phyloP scores from a whole-genome alignment of 2,113 vertebrate species.

The Calonectris borealis region DNA sequence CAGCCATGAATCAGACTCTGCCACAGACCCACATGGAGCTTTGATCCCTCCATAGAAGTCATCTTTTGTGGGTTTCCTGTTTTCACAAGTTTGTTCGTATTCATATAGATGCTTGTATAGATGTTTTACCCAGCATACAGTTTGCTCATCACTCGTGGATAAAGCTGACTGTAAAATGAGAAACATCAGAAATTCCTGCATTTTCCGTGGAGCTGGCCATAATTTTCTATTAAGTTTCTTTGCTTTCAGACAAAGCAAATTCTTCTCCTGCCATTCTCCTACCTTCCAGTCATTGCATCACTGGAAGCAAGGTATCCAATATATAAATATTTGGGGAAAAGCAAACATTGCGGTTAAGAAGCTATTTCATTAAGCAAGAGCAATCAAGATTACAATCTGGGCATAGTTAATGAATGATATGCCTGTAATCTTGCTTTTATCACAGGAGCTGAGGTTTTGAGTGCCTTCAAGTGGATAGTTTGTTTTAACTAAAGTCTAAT shows the following conservation, averaged over 20 bases:
- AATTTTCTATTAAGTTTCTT: neutral
- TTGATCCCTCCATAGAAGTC: neutral
- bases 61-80: neutral
- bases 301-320: neutral
- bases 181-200: neutral
- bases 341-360: neutral
- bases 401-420: neutral
- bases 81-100: neutral
- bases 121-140: neutral
- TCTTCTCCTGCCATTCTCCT: neutral
- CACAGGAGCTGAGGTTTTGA: neutral
- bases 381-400: neutral
- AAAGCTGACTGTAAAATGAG: neutral
- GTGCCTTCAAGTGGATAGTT: neutral
- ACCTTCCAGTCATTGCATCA: neutral
- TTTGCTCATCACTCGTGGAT: neutral
- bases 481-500: neutral
- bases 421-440: neutral
- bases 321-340: neutral
- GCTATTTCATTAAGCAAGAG: neutral
- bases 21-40: neutral
- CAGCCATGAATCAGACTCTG: neutral
- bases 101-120: neutral
- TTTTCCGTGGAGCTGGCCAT: neutral
- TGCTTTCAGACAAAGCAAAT: neutral